Percentiles rank a stretch among this genome's conserved stretches.
Conservation (phyloP, 1,140 invertebrate genomes). For the Penaeus indicus region DNA sequence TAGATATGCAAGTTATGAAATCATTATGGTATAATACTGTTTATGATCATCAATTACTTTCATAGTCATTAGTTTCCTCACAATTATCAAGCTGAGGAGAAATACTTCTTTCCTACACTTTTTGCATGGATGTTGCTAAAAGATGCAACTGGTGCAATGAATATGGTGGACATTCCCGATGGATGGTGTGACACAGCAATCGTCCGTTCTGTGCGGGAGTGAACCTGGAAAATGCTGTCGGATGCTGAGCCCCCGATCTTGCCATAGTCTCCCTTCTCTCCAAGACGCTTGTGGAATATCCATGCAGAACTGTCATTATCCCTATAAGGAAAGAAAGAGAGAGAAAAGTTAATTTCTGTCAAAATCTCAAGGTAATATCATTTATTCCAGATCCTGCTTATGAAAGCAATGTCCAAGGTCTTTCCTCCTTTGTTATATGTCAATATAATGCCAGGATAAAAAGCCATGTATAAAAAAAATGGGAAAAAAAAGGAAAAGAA, state of each 20-base stretch:
- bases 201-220: slow-evolving; percentile 40
- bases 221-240: slow-evolving; percentile 18
- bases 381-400: no score
- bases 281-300: slow-evolving; percentile 31
- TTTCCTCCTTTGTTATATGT: no score
- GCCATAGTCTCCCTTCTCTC: slow-evolving; percentile 35
- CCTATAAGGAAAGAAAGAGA: background rate
- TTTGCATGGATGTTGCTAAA: slow-evolving; percentile 44
- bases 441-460: no score
- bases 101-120: slow-evolving; percentile 35
- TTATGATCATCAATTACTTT: background rate
- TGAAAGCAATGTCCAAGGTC: no score
- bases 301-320: slow-evolving; percentile 46
- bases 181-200: slow-evolving; percentile 39
- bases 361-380: no score
- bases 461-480: no score
- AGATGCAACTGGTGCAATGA: slow-evolving; percentile 42
- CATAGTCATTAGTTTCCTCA: background rate
- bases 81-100: background rate
- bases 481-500: no score
- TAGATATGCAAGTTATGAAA: background rate
- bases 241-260: slow-evolving; percentile 30
- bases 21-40: background rate
- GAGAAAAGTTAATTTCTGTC: no score
- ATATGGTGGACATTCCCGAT: slow-evolving; percentile 29